phyloP scores from a whole-genome alignment of 2,888 invertebrate genomes.

The Julus scanicus region DNA sequence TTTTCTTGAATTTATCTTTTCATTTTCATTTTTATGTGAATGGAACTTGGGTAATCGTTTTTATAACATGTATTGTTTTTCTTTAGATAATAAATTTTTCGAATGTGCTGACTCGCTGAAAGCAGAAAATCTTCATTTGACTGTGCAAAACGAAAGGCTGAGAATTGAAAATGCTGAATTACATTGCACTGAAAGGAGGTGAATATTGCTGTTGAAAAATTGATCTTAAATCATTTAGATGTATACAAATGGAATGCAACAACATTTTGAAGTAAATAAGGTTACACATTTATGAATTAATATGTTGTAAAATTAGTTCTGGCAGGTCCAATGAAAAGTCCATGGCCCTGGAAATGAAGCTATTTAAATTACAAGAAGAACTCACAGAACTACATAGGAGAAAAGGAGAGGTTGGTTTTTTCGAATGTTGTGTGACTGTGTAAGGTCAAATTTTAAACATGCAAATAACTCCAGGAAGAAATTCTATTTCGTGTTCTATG shows the following conservation, averaged over 20 bases:
- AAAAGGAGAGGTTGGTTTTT: constrained; percentile 77
- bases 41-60: too few relatives aligned
- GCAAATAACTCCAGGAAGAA: too few relatives aligned
- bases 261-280: not conserved
- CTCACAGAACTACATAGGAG: constrained; percentile 88
- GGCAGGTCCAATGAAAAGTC: constrained; percentile 68
- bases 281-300: not conserved
- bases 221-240: too few relatives aligned
- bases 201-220: not conserved
- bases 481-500: not conserved
- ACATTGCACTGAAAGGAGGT: constrained; percentile 64
- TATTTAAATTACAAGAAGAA: constrained; percentile 89
- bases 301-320: constrained; percentile 60
- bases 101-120: constrained; percentile 83
- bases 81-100: constrained; percentile 83
- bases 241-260: not conserved
- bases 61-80: not conserved
- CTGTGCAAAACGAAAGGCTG: constrained; percentile 85
- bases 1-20: too few relatives aligned
- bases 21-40: too few relatives aligned
- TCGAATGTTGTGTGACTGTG: not conserved
- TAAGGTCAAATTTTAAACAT: not conserved
- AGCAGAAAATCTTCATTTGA: constrained; percentile 85
- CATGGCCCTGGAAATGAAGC: constrained; percentile 83
- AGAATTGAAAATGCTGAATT: constrained; percentile 70